phyloP scores from a whole-genome alignment of 2,888 invertebrate genomes.

The Drosophila macrospina region DNA sequence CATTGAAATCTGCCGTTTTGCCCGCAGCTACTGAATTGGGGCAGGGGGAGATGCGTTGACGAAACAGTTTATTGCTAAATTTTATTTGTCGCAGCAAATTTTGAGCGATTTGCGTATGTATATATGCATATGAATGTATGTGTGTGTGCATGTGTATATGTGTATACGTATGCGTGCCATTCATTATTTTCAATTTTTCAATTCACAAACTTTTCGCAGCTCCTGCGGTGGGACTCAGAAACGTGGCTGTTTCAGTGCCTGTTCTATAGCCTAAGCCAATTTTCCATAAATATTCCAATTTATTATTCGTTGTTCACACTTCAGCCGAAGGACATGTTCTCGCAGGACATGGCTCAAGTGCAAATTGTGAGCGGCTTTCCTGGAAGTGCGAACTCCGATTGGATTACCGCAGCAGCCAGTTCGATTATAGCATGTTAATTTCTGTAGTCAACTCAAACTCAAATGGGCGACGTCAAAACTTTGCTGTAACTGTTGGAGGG shows the following conservation, averaged over 20 bases:
- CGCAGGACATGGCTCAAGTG: constrained; percentile 26
- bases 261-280: constrained; percentile 52
- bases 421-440: constrained; percentile 76
- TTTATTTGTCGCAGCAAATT: constrained; percentile 77
- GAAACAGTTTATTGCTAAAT: constrained; percentile 63
- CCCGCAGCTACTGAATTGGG: constrained; percentile 36
- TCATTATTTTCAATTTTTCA: constrained; percentile 80
- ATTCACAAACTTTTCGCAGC: constrained; percentile 69
- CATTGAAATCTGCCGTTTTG: constrained; percentile 68
- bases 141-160: constrained; percentile 17
- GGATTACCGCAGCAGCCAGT: constrained; percentile 36
- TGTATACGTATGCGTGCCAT: constrained; percentile 54
- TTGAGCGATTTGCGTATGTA: constrained; percentile 71
- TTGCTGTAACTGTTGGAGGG: constrained; percentile 22
- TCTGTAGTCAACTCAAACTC: constrained; percentile 20
- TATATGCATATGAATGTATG: constrained; percentile 9
- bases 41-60: constrained; percentile 11
- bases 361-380: constrained; percentile 24
- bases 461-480: constrained; percentile 42
- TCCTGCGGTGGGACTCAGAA: constrained; percentile 12
- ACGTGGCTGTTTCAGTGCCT: neutral
- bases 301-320: constrained; percentile 66
- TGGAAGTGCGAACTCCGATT: constrained; percentile 33
- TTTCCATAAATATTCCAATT: constrained; percentile 76
- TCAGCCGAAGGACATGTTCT: constrained; percentile 26